Conservation (phyloP, 2,113 vertebrate species). For the Cephalophus harveyi region DNA sequence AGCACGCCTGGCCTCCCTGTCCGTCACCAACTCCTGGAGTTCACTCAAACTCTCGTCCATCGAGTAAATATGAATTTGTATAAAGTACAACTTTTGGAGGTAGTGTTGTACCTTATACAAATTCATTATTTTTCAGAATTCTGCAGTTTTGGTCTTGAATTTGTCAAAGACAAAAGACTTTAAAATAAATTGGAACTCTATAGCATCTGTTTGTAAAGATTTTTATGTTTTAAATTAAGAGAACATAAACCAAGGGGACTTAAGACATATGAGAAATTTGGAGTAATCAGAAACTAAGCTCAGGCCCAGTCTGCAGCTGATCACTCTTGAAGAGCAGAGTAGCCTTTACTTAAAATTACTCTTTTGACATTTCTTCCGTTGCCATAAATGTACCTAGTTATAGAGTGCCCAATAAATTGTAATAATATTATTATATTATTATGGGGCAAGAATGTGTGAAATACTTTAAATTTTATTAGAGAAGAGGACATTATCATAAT, state of each 20-base stretch:
- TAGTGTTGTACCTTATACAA: not conserved
- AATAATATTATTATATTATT: not conserved
- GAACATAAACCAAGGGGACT: not conserved
- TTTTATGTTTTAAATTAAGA: not conserved
- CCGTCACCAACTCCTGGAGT: too few relatives aligned
- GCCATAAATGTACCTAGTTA: not conserved
- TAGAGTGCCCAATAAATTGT: conserved; percentile 10
- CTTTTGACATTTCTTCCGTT: conserved; percentile 2
- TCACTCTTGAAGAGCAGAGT: not conserved
- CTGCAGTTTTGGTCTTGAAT: not conserved
- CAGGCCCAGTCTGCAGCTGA: not conserved
- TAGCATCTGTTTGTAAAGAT: not conserved
- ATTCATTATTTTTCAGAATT: not conserved
- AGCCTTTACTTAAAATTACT: conserved; percentile 3
- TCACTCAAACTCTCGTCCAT: too few relatives aligned
- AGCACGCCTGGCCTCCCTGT: too few relatives aligned
- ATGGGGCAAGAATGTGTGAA: not conserved
- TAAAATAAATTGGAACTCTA: not conserved
- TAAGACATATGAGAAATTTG: not conserved
- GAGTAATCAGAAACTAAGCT: not conserved
- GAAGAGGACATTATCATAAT: not conserved
- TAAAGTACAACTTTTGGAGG: too few relatives aligned
- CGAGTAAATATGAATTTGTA: too few relatives aligned
- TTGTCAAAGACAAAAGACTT: not conserved
- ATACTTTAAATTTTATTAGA: conserved; percentile 8